A percentile compares a stretch with the other conserved stretches of the same genome.
Conservation (phyloP, 23 tunicate genomes). For the Aplidium turbinatum region DNA sequence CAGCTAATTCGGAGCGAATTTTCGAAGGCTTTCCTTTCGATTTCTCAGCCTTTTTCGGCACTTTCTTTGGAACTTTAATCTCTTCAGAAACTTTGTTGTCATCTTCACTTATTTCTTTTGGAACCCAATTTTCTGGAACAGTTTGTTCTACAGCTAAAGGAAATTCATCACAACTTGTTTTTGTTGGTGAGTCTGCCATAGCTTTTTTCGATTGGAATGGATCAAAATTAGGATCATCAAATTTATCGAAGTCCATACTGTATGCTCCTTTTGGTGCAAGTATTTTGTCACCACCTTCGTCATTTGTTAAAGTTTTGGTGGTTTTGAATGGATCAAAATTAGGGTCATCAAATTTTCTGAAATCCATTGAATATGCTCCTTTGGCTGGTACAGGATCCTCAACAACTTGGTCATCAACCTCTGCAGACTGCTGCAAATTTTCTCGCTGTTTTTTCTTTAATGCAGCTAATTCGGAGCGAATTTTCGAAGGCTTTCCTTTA, state of each 20-base stretch:
- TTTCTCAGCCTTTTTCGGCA: not conserved
- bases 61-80: not conserved
- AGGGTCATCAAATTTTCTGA: constrained; percentile 61
- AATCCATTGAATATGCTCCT: constrained; percentile 74
- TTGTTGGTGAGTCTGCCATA: constrained; percentile 1
- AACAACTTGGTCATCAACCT: not conserved
- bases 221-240: constrained; percentile 48
- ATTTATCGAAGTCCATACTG: constrained; percentile 34
- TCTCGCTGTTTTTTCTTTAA: no score
- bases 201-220: constrained; percentile 36
- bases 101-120: no score
- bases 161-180: no score
- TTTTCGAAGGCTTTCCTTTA: not conserved
- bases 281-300: constrained; percentile 6
- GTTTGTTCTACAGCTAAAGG: no score
- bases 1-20: not conserved
- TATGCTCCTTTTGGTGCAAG: constrained; percentile 20
- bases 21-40: not conserved
- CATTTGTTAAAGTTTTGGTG: constrained; percentile 3
- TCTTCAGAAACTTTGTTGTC: not conserved
- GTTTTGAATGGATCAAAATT: constrained; percentile 66
- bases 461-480: not conserved
- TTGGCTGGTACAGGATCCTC: constrained; percentile 19
- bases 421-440: no score
- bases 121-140: no score